Evolutionary conservation across 2,888 invertebrate species (phyloP), one percentile per base, ranked within the genome.

Genomic region (Ditula angustiorana): DNA sequence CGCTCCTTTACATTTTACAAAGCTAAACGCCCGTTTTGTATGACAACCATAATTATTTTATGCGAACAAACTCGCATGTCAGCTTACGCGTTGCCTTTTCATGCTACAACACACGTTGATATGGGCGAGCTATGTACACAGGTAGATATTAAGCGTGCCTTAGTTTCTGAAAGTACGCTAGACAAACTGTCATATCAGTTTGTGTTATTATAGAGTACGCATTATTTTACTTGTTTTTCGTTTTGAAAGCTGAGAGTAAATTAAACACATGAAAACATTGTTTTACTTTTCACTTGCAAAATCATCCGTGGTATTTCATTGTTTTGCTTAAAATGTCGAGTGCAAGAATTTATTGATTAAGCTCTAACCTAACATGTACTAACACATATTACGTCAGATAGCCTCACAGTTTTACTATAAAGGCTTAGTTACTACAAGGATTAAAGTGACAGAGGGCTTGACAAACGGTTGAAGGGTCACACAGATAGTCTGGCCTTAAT

Each of bases 31-130:
- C 76, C 71, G 74, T 74, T 75, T 68, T 67, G 69, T 72, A 73
- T 71, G 74, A 71, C 73, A 69, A 67, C 65, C 67, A 26, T 67
- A 75, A 79, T 80, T 75, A 79, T 77, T 76, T 76, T 69, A 75
- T 71, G 74, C 67, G 69, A 70, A 72, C 67, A 69, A 60, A 69
- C 69, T 71, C 71, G 69, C 69, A 66, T 69, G 69, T 64, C 69
- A 69, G 59, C 60, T 62, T 72, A 72, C 69, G 69, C 74, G 71
- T 44, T n/a, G 26, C 13, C 62, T 41, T 53, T 53, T 28, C 26
- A 30, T 44, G 26, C 30, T 13, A 24, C 19, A 41, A 41, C 47
- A 47, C 19, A 30, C 5, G 11, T 5, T 11, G 19, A 11, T 21
- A 23, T 35, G 11, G 33, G 35, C 21, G n/a, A 21, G 33, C 30